Evolutionary conservation across 2,888 invertebrate genomes (phyloP).

Genomic region (Eremobia ochroleuca): DNA sequence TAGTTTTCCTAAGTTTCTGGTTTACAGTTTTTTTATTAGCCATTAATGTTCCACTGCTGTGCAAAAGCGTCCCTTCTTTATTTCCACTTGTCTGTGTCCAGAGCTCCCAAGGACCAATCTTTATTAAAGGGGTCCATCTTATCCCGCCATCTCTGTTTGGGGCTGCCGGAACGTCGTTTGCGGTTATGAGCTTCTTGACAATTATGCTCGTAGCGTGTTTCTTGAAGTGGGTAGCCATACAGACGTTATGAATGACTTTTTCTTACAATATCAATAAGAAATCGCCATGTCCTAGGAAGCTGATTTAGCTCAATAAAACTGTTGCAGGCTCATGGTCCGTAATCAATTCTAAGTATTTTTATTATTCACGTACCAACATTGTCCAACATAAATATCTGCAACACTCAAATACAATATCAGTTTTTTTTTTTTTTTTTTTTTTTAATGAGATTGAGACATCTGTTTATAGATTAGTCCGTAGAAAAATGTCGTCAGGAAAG

Average conservation of each 20-base stretch:
- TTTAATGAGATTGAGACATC: background rate
- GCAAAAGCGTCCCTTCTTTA: background rate
- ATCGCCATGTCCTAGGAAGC: background rate
- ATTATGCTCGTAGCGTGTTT: background rate
- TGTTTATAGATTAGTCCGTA: background rate
- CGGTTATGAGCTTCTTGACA: background rate
- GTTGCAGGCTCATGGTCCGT: background rate
- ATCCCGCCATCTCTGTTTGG: background rate
- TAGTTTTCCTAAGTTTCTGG: background rate
- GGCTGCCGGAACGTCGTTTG: background rate
- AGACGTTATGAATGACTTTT: background rate
- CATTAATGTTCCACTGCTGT: background rate
- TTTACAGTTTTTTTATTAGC: background rate
- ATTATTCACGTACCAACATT: background rate
- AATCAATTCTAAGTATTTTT: conserved; percentile 1
- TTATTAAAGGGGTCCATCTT: background rate
- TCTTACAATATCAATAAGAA: background rate
- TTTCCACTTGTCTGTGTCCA: background rate
- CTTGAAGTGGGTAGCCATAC: background rate
- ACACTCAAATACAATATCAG: background rate
- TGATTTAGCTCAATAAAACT: conserved; percentile 13
- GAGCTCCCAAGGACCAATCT: background rate
- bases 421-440: background rate
- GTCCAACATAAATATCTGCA: background rate
- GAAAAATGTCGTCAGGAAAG: background rate